A percentile compares a stretch with the other conserved stretches of the same genome.
Evolutionary conservation across 2,888 invertebrate species (phyloP).

Genomic region (Parelbella ahira): DNA sequence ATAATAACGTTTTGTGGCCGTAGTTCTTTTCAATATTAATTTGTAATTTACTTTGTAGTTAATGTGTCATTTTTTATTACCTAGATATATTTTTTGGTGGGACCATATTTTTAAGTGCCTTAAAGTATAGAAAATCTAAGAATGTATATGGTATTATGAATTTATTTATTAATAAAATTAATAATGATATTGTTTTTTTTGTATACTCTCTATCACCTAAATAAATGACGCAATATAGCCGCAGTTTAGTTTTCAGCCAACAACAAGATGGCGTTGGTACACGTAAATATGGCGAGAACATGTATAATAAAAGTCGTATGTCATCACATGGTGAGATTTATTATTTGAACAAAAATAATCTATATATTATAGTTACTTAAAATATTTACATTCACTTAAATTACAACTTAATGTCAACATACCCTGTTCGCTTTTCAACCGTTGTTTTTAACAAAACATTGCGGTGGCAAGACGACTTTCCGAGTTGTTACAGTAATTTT

Average conservation of each 20-base stretch:
- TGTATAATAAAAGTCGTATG: slow-evolving; percentile 1
- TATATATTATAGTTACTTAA: slow-evolving; percentile 59
- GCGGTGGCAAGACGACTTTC: slow-evolving; percentile 53
- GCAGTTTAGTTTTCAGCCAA: too few relatives aligned
- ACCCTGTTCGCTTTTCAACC: slow-evolving; percentile 80
- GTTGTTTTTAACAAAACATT: slow-evolving; percentile 57
- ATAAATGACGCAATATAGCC: too few relatives aligned
- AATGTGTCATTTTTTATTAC: slow-evolving; percentile 39
- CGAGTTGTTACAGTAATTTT: slow-evolving; percentile 18
- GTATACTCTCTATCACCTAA: too few relatives aligned
- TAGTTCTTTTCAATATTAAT: too few relatives aligned
- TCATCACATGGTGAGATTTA: slow-evolving; percentile 73
- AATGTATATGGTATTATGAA: slow-evolving; percentile 58
- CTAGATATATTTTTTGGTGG: slow-evolving; percentile 52
- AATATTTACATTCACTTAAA: slow-evolving; percentile 75
- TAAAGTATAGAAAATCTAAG: slow-evolving; percentile 43
- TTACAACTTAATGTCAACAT: slow-evolving; percentile 70
- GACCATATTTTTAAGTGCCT: slow-evolving; percentile 77
- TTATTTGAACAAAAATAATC: slow-evolving; percentile 79
- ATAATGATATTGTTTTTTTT: too few relatives aligned
- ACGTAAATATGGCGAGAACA: too few relatives aligned
- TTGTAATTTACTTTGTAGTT: slow-evolving; percentile 12
- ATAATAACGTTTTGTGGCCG: slow-evolving; percentile 24
- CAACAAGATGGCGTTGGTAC: too few relatives aligned
- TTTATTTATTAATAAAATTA: slow-evolving; percentile 47